phyloP scores from a whole-genome alignment of 37 sponge, comb jelly and placozoan genomes.

The Chondrosia reniformis region DNA sequence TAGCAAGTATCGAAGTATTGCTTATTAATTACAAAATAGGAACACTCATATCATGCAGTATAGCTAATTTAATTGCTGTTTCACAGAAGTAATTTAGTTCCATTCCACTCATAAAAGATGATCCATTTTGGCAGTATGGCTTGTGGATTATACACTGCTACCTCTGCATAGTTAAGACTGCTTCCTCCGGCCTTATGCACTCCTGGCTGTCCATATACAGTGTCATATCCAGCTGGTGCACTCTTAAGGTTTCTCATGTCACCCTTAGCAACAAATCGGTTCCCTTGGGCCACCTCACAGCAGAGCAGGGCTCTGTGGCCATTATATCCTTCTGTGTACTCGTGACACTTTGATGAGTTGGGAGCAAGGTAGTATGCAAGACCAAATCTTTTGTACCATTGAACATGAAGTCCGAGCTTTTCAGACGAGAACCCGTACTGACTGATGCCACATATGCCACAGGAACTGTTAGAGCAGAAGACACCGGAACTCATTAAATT shows the following conservation, averaged over 20 bases:
- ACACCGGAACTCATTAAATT: neutral
- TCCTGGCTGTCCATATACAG: conserved; percentile 39
- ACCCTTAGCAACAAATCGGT: neutral
- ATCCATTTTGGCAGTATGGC: conserved; percentile 46
- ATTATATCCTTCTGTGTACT: conserved; percentile 65
- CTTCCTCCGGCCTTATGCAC: conserved; percentile 3
- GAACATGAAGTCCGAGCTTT: conserved; percentile 37
- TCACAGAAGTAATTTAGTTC: conserved; percentile 8
- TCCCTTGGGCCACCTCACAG: conserved; percentile 1
- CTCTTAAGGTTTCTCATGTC: neutral
- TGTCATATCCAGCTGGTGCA: conserved; percentile 37
- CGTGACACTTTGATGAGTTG: conserved; percentile 80
- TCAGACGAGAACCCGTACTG: neutral
- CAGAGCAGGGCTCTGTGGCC: conserved; percentile 3
- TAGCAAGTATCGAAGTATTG: no score
- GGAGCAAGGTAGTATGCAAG: conserved; percentile 72
- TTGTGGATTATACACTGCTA: conserved; percentile 30
- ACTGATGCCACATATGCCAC: conserved; percentile 48
- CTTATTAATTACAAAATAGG: no score
- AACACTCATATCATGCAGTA: no score
- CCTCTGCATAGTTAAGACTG: conserved; percentile 54
- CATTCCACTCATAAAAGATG: conserved; percentile 46
- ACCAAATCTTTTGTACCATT: conserved; percentile 60
- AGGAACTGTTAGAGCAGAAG: conserved; percentile 2
- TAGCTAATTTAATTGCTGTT: neutral